These are phyloP conservation scores for Ceratitis capitata DNA, from an alignment of 1,140 invertebrate genomes.

Conservation along the genomic window DNA sequence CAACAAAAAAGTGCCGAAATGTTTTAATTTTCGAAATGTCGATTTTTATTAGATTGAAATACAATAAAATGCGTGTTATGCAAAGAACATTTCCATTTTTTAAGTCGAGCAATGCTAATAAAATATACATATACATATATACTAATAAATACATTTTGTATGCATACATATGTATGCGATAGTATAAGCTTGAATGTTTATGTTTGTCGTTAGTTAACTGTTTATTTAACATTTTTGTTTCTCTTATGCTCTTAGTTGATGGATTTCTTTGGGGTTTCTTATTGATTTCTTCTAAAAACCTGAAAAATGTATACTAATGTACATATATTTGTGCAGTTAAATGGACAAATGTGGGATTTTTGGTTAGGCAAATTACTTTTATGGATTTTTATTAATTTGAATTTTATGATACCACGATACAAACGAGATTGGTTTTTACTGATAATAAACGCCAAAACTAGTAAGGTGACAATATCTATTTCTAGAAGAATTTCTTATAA, in stretches of 20 bases:
- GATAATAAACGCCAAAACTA: not conserved
- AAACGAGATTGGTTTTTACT: not conserved
- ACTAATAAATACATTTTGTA: not conserved
- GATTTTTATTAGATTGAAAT: conserved; percentile 26
- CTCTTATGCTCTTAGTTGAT: not conserved
- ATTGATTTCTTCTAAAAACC: conserved; percentile 21
- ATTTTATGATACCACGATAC: not conserved
- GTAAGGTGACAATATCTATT: not conserved
- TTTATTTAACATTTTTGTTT: not conserved
- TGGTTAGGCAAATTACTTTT: not conserved
- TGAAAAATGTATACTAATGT: not conserved
- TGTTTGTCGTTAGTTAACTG: not conserved
- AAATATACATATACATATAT: not conserved
- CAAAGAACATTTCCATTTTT: conserved; percentile 32
- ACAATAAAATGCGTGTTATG: conserved; percentile 8
- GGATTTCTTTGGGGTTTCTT: not conserved
- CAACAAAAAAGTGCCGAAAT: not conserved
- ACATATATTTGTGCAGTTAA: not conserved
- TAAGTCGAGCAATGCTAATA: not conserved
- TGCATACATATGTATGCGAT: no score
- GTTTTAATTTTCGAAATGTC: conserved; percentile 4
- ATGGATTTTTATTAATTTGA: not conserved
- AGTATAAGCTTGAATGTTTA: no score
- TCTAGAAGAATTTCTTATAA: no score
- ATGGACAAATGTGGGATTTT: not conserved